Conservation (phyloP, 2,797 vertebrate species). For the Rhincodon typus region DNA sequence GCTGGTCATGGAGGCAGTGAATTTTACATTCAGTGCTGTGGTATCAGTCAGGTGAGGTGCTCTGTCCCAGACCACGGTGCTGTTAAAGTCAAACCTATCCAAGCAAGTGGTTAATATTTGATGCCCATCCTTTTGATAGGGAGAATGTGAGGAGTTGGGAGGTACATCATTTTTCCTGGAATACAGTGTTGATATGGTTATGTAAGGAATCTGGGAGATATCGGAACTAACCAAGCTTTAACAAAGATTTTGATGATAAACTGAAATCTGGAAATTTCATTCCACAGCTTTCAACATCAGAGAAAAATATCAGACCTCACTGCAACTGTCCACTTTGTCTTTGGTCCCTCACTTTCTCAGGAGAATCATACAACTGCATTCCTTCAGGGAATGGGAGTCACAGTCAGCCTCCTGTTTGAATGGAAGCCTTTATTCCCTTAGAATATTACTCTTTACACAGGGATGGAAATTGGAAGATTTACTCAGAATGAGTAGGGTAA, state of each 20-base stretch:
- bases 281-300: neutral
- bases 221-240: neutral
- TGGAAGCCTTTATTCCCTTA: neutral
- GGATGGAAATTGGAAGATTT: neutral
- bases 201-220: neutral
- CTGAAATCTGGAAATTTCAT: neutral
- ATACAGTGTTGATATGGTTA: no score
- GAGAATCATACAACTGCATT: neutral
- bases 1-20: neutral
- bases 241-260: neutral
- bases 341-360: neutral
- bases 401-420: neutral
- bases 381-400: neutral
- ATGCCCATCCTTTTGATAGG: neutral
- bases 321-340: neutral
- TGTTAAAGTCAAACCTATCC: neutral
- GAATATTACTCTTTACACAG: neutral
- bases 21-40: neutral
- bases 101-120: neutral
- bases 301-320: neutral
- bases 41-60: neutral
- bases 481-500: neutral
- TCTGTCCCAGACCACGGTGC: no score
- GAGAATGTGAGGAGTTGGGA: neutral
- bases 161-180: neutral